These are phyloP conservation scores for Ferdinandea cuprea DNA, from an alignment of 2,888 invertebrate genomes.

Conservation along the genomic window DNA sequence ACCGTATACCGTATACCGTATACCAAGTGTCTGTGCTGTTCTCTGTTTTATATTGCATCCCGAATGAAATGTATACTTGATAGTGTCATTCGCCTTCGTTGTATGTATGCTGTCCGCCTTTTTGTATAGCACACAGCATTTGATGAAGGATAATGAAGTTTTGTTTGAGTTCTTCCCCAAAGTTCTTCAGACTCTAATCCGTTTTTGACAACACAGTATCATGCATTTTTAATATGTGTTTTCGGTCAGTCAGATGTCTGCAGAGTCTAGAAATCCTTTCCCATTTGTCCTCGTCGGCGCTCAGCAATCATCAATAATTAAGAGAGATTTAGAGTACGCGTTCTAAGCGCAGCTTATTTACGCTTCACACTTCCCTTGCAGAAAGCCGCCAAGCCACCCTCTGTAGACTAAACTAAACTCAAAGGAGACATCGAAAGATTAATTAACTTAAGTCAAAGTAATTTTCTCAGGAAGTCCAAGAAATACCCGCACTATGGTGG, in stretches of 20 bases:
- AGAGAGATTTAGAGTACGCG: slow-evolving; percentile 45
- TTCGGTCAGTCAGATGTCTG: slow-evolving; percentile 57
- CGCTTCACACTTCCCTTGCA: slow-evolving; percentile 38
- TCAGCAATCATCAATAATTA: slow-evolving; percentile 66
- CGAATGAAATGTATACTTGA: slow-evolving; percentile 55
- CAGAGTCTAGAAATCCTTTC: background rate
- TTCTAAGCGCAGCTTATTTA: slow-evolving; percentile 67
- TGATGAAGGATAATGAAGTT: slow-evolving; percentile 72
- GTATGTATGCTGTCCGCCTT: slow-evolving; percentile 43
- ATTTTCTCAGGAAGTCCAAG: slow-evolving; percentile 77
- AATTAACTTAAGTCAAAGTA: slow-evolving; percentile 83
- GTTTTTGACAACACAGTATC: slow-evolving; percentile 52
- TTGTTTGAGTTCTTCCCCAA: slow-evolving; percentile 72
- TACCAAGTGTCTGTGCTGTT: slow-evolving; percentile 23
- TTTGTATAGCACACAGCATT: slow-evolving; percentile 45
- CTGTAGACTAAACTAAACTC: background rate
- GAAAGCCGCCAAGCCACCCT: slow-evolving; percentile 33
- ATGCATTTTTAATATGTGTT: slow-evolving; percentile 49
- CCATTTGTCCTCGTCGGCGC: background rate
- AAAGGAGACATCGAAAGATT: slow-evolving; percentile 78
- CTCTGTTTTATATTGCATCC: slow-evolving; percentile 27
- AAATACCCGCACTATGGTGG: slow-evolving; percentile 50
- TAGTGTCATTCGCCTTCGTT: slow-evolving; percentile 61
- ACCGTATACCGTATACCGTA: background rate
- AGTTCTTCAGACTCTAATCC: slow-evolving; percentile 54